Conservation (phyloP, 2,888 invertebrate species). For the Laspeyria flexula region DNA sequence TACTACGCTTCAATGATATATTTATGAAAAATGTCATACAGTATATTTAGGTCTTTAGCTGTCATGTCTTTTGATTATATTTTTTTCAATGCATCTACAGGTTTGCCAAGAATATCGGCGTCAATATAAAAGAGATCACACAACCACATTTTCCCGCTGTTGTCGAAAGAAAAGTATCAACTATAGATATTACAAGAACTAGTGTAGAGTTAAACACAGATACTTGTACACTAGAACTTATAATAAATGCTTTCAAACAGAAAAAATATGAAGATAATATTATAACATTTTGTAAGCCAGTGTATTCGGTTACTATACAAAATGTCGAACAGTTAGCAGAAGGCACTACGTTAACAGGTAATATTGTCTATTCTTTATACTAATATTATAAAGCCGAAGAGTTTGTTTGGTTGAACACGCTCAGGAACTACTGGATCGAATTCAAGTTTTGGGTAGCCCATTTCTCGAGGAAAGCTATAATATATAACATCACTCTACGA, state of each 20-base stretch:
- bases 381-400: too few species aligned
- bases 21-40: too few species aligned
- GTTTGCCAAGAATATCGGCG: constrained; percentile 76
- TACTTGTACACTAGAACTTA: constrained; percentile 88
- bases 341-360: constrained; percentile 88
- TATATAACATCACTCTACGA: too few species aligned
- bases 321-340: constrained; percentile 88
- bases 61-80: too few species aligned
- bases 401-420: too few species aligned
- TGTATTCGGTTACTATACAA: constrained; percentile 91
- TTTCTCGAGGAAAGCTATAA: too few species aligned
- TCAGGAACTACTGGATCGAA: too few species aligned
- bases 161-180: constrained; percentile 59
- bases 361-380: too few species aligned
- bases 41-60: too few species aligned
- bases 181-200: constrained; percentile 53
- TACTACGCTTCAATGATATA: too few species aligned
- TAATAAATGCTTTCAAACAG: constrained; percentile 90
- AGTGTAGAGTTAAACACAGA: constrained; percentile 85
- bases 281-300: constrained; percentile 88
- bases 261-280: constrained; percentile 90
- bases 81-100: too few species aligned
- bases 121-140: constrained; percentile 74
- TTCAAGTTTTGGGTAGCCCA: too few species aligned
- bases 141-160: constrained; percentile 67